Base-by-base conservation (phyloP, 2,888 invertebrate genomes). In the Platynereis dumerilii region DNA sequence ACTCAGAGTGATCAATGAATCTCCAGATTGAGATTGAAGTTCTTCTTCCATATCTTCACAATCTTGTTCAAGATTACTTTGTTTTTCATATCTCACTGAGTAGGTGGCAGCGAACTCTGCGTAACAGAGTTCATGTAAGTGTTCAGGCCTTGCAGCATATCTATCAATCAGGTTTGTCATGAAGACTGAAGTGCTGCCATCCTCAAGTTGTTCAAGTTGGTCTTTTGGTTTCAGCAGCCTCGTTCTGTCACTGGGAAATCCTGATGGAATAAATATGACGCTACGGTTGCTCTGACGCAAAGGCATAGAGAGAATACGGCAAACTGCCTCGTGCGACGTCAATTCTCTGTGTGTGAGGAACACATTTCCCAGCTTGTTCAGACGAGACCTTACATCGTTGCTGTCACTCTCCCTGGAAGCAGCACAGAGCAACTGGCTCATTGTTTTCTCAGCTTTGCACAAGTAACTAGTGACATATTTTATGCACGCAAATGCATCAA, bases 401-500 rank as follows among this genome's bases (percentile, higher is more conserved):
- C 78, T 75, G 28, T 75, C 64, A 10, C 66, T 64, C 44, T 79
- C 77, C 57, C 73, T 64, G 0, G 69, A 58, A 2, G 72, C 75
- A 27, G 73, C 72, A 45, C 73, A 59, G 0, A 70, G 42, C 12
- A 62, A 29, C 15, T 62, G 58, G 2, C 65, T 60, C 28, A 70
- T 42, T 2, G 60, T 66, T 26, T 62, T 17, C 22, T 68, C 53
- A 20, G 59, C 42, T 61, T 71, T 71, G 17, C 66, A 68, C 22
- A 74, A 65, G 53, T 73, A 74, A 20, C 66, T 56, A 7, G 65
- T 73, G 44, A 80, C 76, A 63, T 82, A 83, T 20, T 73, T 66
- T 7, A 76, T 74, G 64, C 80, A 78, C 55, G 78, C 76, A 73
- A 79, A 80, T 44, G 74, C 69, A 72, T 81, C 78, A n/a, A 75